Conservation (phyloP, 1,140 invertebrate genomes). For the Augochlora pura region DNA sequence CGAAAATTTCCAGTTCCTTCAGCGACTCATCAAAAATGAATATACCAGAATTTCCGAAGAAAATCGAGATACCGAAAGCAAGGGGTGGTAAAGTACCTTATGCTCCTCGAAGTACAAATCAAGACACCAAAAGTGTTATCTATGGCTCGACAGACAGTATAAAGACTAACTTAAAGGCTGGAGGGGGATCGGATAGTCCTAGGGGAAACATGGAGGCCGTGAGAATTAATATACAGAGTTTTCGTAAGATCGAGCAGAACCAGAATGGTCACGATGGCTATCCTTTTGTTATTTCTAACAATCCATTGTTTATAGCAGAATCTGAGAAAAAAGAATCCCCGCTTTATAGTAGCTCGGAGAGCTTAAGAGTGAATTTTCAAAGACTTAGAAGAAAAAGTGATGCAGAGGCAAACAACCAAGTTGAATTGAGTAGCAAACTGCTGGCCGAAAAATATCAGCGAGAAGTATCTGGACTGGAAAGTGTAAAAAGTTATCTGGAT, state of each 20-base stretch:
- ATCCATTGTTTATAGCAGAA: constrained; percentile 74
- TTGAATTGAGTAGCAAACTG: constrained; percentile 70
- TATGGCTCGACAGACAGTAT: constrained; percentile 63
- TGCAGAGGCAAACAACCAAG: constrained; percentile 67
- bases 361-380: constrained; percentile 69
- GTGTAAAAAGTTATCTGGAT: constrained; percentile 76
- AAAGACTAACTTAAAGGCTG: constrained; percentile 61
- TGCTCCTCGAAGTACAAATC: constrained; percentile 53
- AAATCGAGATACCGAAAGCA: constrained; percentile 63
- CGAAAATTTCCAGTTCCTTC: constrained; percentile 63
- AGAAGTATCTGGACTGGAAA: constrained; percentile 73
- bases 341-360: constrained; percentile 71
- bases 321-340: constrained; percentile 69
- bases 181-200: constrained; percentile 56
- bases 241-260: constrained; percentile 70
- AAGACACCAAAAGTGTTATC: constrained; percentile 52
- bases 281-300: constrained; percentile 76
- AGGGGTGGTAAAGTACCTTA: constrained; percentile 53
- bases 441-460: constrained; percentile 75
- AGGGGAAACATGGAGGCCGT: constrained; percentile 70
- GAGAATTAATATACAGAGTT: constrained; percentile 72
- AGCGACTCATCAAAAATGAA: constrained; percentile 64
- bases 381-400: constrained; percentile 71
- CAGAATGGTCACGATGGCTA: constrained; percentile 73
- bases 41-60: constrained; percentile 65